These are phyloP conservation scores for Drosophila repleta DNA, from an alignment of 1,140 invertebrate species.

Conservation along the genomic window DNA sequence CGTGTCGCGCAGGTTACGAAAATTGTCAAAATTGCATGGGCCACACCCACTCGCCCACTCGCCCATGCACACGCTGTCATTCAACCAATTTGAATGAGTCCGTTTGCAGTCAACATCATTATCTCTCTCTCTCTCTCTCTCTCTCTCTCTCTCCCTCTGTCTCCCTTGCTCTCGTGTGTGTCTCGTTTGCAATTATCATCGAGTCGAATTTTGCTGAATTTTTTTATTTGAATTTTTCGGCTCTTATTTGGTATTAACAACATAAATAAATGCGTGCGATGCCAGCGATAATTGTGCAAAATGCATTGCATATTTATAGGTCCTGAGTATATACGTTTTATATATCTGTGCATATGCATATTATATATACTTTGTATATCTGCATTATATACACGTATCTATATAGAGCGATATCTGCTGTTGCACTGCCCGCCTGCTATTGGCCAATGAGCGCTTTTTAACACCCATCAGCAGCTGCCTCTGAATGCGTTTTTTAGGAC, in stretches of 20 bases:
- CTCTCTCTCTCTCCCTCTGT: background rate
- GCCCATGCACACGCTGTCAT: background rate
- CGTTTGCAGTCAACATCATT: conserved; percentile 41
- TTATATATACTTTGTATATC: background rate
- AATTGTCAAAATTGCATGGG: conserved; percentile 6
- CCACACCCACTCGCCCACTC: background rate
- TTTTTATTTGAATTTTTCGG: conserved; percentile 49
- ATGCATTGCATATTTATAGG: conserved; percentile 68
- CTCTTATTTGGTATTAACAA: conserved; percentile 40
- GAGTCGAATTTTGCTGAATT: conserved; percentile 39
- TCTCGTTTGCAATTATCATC: conserved; percentile 44
- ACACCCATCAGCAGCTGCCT: background rate
- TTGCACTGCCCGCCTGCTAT: background rate
- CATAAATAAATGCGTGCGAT: conserved; percentile 51
- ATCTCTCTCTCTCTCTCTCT: background rate
- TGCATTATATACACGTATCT: background rate
- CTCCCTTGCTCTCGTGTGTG: background rate
- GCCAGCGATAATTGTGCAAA: conserved; percentile 58
- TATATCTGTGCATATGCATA: background rate
- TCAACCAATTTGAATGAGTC: conserved; percentile 62
- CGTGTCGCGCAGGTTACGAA: conserved; percentile 56
- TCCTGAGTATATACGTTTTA: conserved; percentile 7
- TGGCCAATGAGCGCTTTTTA: conserved; percentile 28
- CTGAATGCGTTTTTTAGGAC: background rate
- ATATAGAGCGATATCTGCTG: background rate